Evolutionary conservation across 2,888 invertebrate genomes (phyloP).

Genomic region (Suillia variegata): DNA sequence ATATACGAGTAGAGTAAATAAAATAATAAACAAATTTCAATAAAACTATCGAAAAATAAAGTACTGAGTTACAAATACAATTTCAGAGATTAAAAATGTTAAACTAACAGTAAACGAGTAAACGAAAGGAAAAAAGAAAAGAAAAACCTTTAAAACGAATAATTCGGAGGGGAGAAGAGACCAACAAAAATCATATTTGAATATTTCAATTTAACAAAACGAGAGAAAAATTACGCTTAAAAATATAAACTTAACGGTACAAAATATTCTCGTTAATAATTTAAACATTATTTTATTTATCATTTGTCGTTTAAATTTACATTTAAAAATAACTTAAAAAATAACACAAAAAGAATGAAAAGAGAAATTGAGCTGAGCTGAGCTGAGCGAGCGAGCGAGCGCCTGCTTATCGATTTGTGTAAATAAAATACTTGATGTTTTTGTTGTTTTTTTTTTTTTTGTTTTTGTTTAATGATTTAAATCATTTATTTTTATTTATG

Average conservation of each 20-base stretch:
- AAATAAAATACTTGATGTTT: neutral
- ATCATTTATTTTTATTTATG: constrained; percentile 43
- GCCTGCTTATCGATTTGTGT: neutral
- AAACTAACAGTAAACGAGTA: neutral
- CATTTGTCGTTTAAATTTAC: neutral
- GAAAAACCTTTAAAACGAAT: too few species aligned
- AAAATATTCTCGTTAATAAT: neutral
- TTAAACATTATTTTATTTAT: constrained; percentile 15
- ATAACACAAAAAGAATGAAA: neutral
- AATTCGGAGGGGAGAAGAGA: neutral
- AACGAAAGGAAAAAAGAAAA: too few species aligned
- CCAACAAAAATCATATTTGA: constrained; percentile 1
- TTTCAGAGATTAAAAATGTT: neutral
- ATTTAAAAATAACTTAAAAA: neutral
- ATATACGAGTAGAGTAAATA: too few species aligned
- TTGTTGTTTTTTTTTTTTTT: constrained; percentile 27
- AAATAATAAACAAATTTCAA: too few species aligned
- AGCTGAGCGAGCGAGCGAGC: too few species aligned
- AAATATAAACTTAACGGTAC: constrained; percentile 1
- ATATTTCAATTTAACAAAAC: neutral
- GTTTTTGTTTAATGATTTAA: constrained; percentile 42
- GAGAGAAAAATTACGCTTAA: neutral
- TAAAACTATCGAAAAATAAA: too few species aligned
- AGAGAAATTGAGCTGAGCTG: too few species aligned
- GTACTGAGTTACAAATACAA: too few species aligned